A percentile compares a stretch with the other conserved stretches of the same genome.
Conservation (phyloP, 2,113 vertebrate genomes). For the Heterotilapia buettikoferi region DNA sequence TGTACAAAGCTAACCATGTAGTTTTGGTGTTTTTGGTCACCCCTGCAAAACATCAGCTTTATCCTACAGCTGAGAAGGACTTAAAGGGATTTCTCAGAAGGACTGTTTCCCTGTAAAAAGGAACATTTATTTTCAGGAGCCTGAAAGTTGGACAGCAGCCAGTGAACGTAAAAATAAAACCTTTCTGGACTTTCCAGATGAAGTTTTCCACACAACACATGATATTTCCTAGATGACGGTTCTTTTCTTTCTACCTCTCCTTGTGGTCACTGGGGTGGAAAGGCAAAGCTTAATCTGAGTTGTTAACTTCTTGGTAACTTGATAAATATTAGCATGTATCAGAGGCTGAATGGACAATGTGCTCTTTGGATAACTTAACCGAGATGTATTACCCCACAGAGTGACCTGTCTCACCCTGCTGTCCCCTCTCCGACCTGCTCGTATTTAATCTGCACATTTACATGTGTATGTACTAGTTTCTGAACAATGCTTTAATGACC, state of each 20-base stretch:
- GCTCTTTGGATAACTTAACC: neutral
- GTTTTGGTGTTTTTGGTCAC: neutral
- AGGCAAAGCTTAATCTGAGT: neutral
- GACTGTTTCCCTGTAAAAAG: neutral
- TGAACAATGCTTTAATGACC: neutral
- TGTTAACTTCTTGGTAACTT: neutral
- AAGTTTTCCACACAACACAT: neutral
- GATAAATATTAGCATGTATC: neutral
- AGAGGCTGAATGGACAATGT: slow-evolving; percentile 5
- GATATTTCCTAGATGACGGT: neutral
- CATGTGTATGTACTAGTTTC: neutral
- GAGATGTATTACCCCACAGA: neutral
- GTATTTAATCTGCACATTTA: slow-evolving; percentile 14
- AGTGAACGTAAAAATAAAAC: neutral
- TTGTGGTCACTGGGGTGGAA: neutral
- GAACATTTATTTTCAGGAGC: slow-evolving; percentile 1
- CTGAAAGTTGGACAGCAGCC: neutral
- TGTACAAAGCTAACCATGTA: neutral
- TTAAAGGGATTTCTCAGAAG: neutral
- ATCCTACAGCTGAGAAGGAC: neutral
- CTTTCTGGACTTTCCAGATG: neutral
- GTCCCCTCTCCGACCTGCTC: slow-evolving; percentile 31
- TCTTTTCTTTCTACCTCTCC: neutral
- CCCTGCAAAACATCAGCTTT: neutral
- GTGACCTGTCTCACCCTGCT: slow-evolving; percentile 1